Evolutionary conservation across 2,113 vertebrate genomes (phyloP), one percentile per base, ranked within the genome.

Genomic region (Mastomys natalensis): DNA sequence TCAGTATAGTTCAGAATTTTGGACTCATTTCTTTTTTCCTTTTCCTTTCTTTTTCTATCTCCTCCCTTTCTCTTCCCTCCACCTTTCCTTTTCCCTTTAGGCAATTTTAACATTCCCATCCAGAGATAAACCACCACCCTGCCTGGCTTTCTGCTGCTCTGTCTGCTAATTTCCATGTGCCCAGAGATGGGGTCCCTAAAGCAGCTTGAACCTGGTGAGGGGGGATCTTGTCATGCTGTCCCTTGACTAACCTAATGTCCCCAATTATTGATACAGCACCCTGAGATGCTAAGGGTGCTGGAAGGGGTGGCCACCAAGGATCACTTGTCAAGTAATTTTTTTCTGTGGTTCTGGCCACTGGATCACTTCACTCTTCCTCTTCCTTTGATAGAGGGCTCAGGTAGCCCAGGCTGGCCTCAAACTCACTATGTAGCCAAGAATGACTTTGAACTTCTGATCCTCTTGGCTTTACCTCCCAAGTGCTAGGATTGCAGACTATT

Each of bases 21-120:
- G 76, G 11, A 72, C 24, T 48, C 40, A 10, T 82, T 87, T 76
- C 19, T 82, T 8, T 31, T 21, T 34, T 4, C 26, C 16, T 45
- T 31, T 21, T 26, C 2, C 11, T 81, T 11, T 2, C 7, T 76
- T 12, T 55, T 53, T 17, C 22, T 68, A 26, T 22, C 16, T 66
- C 31, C 7, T 40, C 3, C 22, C 22, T 13, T 19, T 11, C 70
- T 13, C 3, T 9, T 5, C 1, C 17, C 6, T 16, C 3, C 5
- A 40, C 24, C 68, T 9, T 11, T 70, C 58, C 87, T 62, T 62
- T 64, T 87, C 45, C 64, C 31, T 86, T 11, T 37, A 45, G 62
- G 43, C 29, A 68, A 51, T 76, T 84, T 40, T 78, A 60, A 78
- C 43, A 48, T 43, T 43, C 17, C 16, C 19, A 40, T 74, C 26